Percentiles rank a stretch among this genome's conserved stretches.
phyloP scores from a whole-genome alignment of 2,888 invertebrate species.

The Deroplatys truncata region DNA sequence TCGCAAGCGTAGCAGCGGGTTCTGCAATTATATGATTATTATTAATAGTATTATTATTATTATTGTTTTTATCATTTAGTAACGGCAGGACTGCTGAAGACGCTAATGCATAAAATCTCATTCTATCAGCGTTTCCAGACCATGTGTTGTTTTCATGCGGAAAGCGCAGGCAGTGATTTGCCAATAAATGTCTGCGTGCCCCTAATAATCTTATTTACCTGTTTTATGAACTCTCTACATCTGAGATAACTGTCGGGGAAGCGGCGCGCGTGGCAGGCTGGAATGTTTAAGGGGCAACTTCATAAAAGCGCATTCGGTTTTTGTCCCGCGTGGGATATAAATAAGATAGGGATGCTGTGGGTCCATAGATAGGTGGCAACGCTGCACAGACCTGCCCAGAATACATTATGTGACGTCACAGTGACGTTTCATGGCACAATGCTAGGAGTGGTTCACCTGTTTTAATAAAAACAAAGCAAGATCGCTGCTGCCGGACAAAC shows the following conservation, averaged over 20 bases:
- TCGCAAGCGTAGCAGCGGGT: no score
- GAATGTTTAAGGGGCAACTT: not conserved
- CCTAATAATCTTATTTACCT: not conserved
- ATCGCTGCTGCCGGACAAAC: not conserved
- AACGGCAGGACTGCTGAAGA: no score
- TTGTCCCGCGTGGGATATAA: slow-evolving; percentile 2
- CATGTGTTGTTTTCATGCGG: no score
- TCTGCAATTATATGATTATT: no score
- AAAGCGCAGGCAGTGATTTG: not conserved
- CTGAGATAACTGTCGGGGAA: not conserved
- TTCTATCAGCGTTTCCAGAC: no score
- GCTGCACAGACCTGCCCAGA: slow-evolving; percentile 20
- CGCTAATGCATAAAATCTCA: no score
- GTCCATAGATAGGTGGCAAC: slow-evolving; percentile 8
- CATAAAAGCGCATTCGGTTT: not conserved
- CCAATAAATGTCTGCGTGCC: not conserved
- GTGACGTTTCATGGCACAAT: slow-evolving; percentile 17
- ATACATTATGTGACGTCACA: slow-evolving; percentile 25
- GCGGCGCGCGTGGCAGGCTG: not conserved
- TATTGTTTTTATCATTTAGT: no score
- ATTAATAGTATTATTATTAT: no score
- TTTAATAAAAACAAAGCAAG: not conserved
- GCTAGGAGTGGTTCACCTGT: slow-evolving; percentile 20
- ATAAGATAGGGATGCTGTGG: slow-evolving; percentile 7
- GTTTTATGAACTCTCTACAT: not conserved